These are phyloP conservation scores for Poeciliopsis paucimaculata DNA, from an alignment of 2,797 vertebrate species.

Conservation along the genomic window DNA sequence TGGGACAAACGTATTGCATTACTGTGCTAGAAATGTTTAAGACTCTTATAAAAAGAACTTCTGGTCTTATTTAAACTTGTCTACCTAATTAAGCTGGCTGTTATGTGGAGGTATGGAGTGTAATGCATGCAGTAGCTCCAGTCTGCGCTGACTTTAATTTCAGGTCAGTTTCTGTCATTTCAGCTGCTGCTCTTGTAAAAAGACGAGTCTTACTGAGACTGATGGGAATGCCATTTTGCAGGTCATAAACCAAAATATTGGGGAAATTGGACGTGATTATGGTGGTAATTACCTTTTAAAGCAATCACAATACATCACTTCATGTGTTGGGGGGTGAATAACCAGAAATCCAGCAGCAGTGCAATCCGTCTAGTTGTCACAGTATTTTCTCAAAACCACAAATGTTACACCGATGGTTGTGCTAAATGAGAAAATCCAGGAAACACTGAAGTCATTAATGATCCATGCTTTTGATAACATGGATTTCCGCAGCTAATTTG, in stretches of 20 bases:
- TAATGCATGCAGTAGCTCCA: background rate
- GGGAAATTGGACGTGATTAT: slow-evolving; percentile 12
- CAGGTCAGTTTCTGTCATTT: slow-evolving; percentile 6
- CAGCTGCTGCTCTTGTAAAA: background rate
- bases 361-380: background rate
- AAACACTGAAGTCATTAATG: slow-evolving; percentile 4
- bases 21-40: background rate
- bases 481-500: background rate
- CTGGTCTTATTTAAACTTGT: background rate
- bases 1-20: background rate
- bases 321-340: background rate
- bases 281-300: slow-evolving; percentile 20
- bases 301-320: slow-evolving; percentile 12
- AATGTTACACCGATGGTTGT: slow-evolving; percentile 2
- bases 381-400: slow-evolving; percentile 6
- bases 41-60: background rate
- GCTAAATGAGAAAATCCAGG: background rate
- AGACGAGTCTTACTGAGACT: slow-evolving; percentile 1
- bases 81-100: background rate
- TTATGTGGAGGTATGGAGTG: background rate
- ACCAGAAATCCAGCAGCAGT: slow-evolving; percentile 5
- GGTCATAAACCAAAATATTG: slow-evolving; percentile 22
- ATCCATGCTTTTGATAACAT: slow-evolving; percentile 3
- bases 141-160: background rate
- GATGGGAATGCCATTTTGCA: slow-evolving; percentile 1